Evolutionary conservation across 2,888 invertebrate species (phyloP).

Genomic region (Homarus gammarus): DNA sequence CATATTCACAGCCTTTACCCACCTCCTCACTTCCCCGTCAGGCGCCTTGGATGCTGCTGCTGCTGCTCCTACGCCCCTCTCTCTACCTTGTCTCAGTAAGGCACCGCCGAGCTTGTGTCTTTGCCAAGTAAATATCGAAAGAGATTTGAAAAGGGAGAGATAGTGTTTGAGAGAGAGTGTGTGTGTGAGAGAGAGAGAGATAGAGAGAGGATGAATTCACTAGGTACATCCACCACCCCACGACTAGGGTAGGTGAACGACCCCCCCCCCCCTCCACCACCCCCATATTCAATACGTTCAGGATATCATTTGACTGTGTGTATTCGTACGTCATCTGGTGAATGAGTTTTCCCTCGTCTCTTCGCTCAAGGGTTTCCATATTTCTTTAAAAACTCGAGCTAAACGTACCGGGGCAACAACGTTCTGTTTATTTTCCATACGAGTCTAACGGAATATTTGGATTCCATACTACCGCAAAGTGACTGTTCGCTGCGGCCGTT

Average conservation of each 20-base stretch:
- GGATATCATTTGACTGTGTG: conserved; percentile 36
- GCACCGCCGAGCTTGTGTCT: not conserved
- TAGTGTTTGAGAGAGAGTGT: not conserved
- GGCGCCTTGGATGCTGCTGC: not conserved
- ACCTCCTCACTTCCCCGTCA: not conserved
- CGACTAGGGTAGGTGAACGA: not conserved
- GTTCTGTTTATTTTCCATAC: not conserved
- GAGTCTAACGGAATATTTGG: not conserved
- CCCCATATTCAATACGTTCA: not conserved
- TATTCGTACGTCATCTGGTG: conserved; percentile 25
- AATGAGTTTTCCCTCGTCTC: conserved; percentile 12
- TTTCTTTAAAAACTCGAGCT: conserved; percentile 1
- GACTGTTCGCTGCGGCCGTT: too few species aligned
- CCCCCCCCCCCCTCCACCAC: not conserved
- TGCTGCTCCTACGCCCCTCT: not conserved
- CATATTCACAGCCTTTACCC: conserved; percentile 15
- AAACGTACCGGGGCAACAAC: not conserved
- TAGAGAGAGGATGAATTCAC: not conserved
- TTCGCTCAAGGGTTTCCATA: not conserved
- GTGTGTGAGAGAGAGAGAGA: conserved; percentile 14
- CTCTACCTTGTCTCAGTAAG: not conserved
- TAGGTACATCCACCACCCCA: too few species aligned
- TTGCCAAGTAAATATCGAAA: not conserved
- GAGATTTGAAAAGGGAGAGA: not conserved
- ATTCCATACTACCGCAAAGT: not conserved